These are phyloP conservation scores for Galbula dea DNA, from an alignment of 2,113 vertebrate genomes.

Conservation along the genomic window DNA sequence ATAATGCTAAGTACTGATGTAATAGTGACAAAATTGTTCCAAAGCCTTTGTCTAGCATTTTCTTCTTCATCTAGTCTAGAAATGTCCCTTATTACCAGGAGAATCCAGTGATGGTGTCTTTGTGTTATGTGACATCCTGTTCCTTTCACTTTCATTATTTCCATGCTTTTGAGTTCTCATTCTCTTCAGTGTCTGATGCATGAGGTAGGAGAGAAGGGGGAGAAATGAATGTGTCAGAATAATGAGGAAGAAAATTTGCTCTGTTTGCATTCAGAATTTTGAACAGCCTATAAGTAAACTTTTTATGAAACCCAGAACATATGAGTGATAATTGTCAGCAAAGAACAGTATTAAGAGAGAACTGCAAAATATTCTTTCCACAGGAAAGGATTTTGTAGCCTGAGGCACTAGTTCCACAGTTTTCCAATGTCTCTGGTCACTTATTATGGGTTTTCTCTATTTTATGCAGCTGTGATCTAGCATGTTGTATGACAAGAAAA, in stretches of 20 bases:
- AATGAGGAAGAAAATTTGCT: neutral
- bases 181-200: neutral
- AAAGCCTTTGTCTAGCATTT: neutral
- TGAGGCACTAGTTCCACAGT: conserved; percentile 61
- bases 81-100: neutral
- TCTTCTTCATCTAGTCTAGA: neutral
- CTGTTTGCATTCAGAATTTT: neutral
- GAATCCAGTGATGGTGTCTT: neutral
- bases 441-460: conserved; percentile 55
- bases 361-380: conserved; percentile 35
- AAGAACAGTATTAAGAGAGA: neutral
- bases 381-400: conserved; percentile 50
- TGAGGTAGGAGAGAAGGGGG: neutral
- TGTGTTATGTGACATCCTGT: neutral
- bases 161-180: neutral
- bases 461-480: conserved; percentile 60
- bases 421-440: conserved; percentile 33
- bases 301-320: neutral
- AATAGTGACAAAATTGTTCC: neutral
- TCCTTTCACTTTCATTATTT: neutral
- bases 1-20: neutral
- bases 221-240: neutral
- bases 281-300: neutral
- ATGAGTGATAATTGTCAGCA: neutral
- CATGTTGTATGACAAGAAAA: neutral